A percentile compares a stretch with the other conserved stretches of the same genome.
These are phyloP conservation scores for Setophaga kirtlandii DNA, from an alignment of 2,113 vertebrate species.

Conservation along the genomic window DNA sequence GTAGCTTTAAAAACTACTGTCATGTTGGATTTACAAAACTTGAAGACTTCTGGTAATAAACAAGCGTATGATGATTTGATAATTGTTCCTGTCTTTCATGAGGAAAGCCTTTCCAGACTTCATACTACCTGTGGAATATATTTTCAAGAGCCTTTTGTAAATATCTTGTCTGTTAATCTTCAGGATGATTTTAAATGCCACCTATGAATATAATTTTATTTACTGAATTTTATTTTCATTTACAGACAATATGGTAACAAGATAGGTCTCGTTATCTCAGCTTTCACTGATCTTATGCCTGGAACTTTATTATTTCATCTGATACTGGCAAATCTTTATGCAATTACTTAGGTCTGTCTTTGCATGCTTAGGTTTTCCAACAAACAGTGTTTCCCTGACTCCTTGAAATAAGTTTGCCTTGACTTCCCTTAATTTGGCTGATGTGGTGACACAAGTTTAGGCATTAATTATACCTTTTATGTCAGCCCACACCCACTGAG, in stretches of 20 bases:
- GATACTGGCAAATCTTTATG: neutral
- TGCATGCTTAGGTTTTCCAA: neutral
- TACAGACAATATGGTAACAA: neutral
- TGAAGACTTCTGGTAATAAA: constrained; percentile 11
- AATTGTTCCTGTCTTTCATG: neutral
- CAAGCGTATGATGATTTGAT: constrained; percentile 23
- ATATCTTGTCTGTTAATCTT: neutral
- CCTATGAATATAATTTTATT: neutral
- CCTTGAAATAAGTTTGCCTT: neutral
- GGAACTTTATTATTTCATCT: neutral
- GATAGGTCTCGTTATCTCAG: constrained; percentile 30
- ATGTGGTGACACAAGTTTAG: neutral
- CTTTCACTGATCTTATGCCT: neutral
- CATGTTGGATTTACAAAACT: constrained; percentile 28
- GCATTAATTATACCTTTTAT: neutral
- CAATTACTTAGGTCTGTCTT: neutral
- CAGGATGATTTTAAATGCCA: constrained; percentile 14
- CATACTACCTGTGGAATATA: neutral
- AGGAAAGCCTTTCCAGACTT: neutral
- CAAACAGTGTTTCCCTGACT: neutral
- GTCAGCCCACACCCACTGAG: neutral
- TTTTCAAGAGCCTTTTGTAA: constrained; percentile 14
- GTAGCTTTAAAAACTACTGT: constrained; percentile 37
- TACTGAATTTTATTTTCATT: constrained; percentile 1
- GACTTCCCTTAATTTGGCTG: neutral